Evolutionary conservation across 2,113 vertebrate species (phyloP), one percentile per base, ranked within the genome.

Genomic region (Archilochus colubris): DNA sequence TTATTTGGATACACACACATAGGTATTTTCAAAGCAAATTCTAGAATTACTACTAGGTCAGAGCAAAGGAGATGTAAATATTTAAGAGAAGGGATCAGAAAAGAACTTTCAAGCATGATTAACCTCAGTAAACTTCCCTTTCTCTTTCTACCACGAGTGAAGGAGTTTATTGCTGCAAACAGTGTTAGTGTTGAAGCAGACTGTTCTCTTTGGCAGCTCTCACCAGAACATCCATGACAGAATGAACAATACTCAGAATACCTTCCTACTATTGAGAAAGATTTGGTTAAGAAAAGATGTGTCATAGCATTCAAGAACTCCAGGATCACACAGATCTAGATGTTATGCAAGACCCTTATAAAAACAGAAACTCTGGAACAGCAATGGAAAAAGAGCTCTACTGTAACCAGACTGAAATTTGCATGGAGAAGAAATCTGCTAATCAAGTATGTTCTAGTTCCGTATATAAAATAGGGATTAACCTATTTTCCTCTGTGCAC

Each of bases 381-480:
- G 81, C 54, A 89, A 80, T 18, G 28, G 70, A 95, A 77, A 77
- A 66, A 89, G 46, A 89, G 59, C 51, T 86, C n/a, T 95, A 81
- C 79, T 70, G 76, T 70, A 91, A 95, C 55, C 38, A 90, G 82
- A 88, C 76, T 83, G 75, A 82, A 90, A 95, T 75, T 86, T 92
- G 61, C 61, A 88, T 1, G 1, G 80, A 88, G 59, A 75, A 93
- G 59, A 78, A 94, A 94, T 84, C 95, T 90, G 88, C 91, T 91
- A 94, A 81, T 93, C 89, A 91, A 93, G 79, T 55, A 63, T 21
- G 76, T 86, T 78, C 80, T 72, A 93, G 92, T 40, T 93, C 73
- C 0, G 10, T 88, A 81, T 19, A 93, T 80, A 93, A 93, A 95
- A 96, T 61, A 88, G 92, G 88, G 86, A 96, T 96, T 96, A 96